Evolutionary conservation across 2,113 vertebrate genomes (phyloP).

Genomic region (Scomber scombrus): DNA sequence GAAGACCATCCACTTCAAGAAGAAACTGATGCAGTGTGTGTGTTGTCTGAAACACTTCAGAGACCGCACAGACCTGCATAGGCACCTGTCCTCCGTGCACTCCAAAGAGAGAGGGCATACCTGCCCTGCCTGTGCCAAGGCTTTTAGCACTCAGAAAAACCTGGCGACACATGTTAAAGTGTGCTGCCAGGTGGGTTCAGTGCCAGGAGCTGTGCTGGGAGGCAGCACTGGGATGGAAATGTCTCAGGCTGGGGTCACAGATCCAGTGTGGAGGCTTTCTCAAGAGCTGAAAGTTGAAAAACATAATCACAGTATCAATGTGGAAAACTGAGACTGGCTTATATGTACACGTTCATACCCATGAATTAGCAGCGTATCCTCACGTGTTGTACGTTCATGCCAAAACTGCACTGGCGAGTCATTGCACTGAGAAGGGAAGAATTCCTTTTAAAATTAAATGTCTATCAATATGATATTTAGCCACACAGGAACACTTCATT

Average conservation of each 20-base stretch:
- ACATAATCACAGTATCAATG: slow-evolving; percentile 53
- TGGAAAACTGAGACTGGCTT: slow-evolving; percentile 57
- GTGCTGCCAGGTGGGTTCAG: slow-evolving; percentile 80
- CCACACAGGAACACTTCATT: slow-evolving; percentile 15
- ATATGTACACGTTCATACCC: slow-evolving; percentile 12
- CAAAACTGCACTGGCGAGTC: slow-evolving; percentile 51
- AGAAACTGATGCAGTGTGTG: slow-evolving; percentile 87
- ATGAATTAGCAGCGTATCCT: slow-evolving; percentile 16
- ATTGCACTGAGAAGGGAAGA: slow-evolving; percentile 45
- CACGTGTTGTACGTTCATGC: slow-evolving; percentile 48
- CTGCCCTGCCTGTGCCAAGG: slow-evolving; percentile 84
- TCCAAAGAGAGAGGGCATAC: slow-evolving; percentile 76
- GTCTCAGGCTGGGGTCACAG: slow-evolving; percentile 63
- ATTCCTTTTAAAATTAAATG: slow-evolving; percentile 19
- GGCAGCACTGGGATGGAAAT: slow-evolving; percentile 57
- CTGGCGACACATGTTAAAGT: slow-evolving; percentile 84
- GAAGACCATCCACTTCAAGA: slow-evolving; percentile 87
- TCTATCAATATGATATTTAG: slow-evolving; percentile 17
- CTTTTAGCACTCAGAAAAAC: slow-evolving; percentile 87
- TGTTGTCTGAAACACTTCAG: slow-evolving; percentile 83
- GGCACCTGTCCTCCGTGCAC: slow-evolving; percentile 84
- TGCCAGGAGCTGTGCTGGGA: slow-evolving; percentile 55
- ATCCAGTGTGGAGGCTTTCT: slow-evolving; percentile 72
- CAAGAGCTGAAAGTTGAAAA: slow-evolving; percentile 68
- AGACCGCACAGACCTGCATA: slow-evolving; percentile 86